These are phyloP conservation scores for Oryzias celebensis DNA, from an alignment of 2,113 vertebrate species.

Conservation along the genomic window DNA sequence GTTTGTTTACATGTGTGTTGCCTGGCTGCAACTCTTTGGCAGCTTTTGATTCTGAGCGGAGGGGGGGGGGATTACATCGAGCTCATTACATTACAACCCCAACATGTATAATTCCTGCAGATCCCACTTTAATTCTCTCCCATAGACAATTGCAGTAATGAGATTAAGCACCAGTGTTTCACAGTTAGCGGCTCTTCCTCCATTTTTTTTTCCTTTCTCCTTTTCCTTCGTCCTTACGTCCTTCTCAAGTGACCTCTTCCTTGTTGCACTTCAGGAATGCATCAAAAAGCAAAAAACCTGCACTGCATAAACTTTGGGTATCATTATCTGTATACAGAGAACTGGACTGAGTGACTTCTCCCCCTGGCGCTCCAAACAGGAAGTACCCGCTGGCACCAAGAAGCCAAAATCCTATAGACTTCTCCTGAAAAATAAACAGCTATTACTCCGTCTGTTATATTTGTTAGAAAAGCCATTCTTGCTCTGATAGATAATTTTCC, in stretches of 20 bases:
- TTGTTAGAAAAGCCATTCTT: too few relatives aligned
- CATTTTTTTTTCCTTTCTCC: constrained; percentile 1
- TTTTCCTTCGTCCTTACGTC: constrained; percentile 26
- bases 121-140: constrained; percentile 76
- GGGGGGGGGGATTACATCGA: constrained; percentile 68
- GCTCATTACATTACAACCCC: constrained; percentile 68
- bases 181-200: constrained; percentile 38
- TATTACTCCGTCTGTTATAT: too few relatives aligned
- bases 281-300: neutral
- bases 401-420: too few relatives aligned
- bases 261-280: neutral
- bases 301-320: neutral
- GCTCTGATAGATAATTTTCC: too few relatives aligned
- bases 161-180: constrained; percentile 71
- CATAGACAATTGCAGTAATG: constrained; percentile 78
- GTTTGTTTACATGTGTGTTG: constrained; percentile 24
- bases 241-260: constrained; percentile 21
- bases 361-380: too few relatives aligned
- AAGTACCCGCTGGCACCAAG: too few relatives aligned
- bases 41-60: constrained; percentile 64
- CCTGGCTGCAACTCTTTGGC: constrained; percentile 39
- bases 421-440: too few relatives aligned
- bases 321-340: neutral
- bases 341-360: too few relatives aligned
- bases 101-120: constrained; percentile 77